A percentile compares a stretch with the other conserved stretches of the same genome.
Conservation (phyloP, 2,113 vertebrate genomes). For the Mandrillus leucophaeus region DNA sequence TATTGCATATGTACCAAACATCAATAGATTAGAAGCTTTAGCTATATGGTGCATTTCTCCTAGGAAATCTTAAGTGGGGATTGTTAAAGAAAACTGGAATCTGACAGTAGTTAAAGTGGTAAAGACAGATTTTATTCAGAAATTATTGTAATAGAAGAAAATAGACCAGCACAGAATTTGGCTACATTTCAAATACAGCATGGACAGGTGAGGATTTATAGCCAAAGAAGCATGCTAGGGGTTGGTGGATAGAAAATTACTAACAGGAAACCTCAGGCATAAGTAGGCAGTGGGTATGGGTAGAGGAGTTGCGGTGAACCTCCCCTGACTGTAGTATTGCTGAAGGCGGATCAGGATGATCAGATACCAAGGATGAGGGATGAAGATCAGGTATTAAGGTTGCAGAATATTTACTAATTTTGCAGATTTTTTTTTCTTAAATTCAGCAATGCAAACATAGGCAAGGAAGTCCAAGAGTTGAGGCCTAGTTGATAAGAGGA, state of each 20-base stretch:
- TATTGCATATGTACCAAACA: background rate
- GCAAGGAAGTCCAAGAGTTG: background rate
- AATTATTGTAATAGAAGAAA: background rate
- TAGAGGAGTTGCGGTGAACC: background rate
- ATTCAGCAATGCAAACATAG: background rate
- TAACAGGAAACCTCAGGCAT: background rate
- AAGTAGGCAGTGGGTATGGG: too few species aligned
- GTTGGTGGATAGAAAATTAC: background rate
- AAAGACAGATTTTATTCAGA: background rate
- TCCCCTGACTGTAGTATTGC: background rate
- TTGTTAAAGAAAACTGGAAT: background rate
- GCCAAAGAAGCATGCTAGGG: accelerated
- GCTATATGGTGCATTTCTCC: background rate
- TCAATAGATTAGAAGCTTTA: background rate
- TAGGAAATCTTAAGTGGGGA: background rate
- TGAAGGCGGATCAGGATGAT: background rate
- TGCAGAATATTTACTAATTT: background rate
- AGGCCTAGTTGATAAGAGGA: background rate
- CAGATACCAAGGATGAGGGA: background rate
- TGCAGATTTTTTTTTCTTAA: background rate
- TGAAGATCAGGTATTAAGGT: background rate
- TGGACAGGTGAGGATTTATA: background rate
- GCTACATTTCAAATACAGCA: background rate
- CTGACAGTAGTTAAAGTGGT: background rate
- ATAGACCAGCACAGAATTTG: background rate